A percentile compares a stretch with the other conserved stretches of the same genome.
These are phyloP conservation scores for Phallusia fumigata DNA, from an alignment of 23 tunicate species.

Conservation along the genomic window DNA sequence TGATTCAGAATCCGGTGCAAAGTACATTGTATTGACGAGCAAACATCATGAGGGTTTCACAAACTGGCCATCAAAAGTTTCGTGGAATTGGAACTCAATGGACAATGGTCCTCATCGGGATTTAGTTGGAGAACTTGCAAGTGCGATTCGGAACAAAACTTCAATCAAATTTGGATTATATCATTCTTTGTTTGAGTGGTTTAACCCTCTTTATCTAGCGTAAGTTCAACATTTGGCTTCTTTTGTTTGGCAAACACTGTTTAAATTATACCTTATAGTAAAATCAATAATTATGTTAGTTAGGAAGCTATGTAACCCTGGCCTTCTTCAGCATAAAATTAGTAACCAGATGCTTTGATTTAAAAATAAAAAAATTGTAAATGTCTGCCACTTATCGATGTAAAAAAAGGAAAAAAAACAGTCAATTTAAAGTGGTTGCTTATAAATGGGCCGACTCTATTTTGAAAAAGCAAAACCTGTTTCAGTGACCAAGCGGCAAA, in stretches of 20 bases:
- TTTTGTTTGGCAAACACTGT: no score
- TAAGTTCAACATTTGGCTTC: conserved; percentile 10
- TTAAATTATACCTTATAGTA: no score
- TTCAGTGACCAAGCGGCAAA: conserved; percentile 75
- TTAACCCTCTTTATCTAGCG: conserved; percentile 44
- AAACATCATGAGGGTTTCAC: conserved; percentile 86
- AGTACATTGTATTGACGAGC: conserved; percentile 62
- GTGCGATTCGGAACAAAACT: conserved; percentile 38
- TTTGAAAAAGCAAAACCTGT: no score
- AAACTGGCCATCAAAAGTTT: conserved; percentile 60
- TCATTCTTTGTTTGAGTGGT: conserved; percentile 71
- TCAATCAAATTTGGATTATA: conserved; percentile 50
- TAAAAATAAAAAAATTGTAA: no score
- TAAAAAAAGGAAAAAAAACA: no score
- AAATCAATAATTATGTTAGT: no score
- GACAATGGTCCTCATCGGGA: conserved; percentile 55
- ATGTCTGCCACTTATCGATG: no score
- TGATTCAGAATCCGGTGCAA: conserved; percentile 65
- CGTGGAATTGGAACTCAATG: conserved; percentile 73
- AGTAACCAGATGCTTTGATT: no score
- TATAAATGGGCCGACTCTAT: no score
- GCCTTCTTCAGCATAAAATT: no score
- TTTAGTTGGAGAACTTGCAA: conserved; percentile 63
- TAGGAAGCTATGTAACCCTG: no score
- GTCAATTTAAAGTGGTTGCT: no score